Conservation (phyloP, 2,797 vertebrate genomes). For the Hypotaenidia philippensis region DNA sequence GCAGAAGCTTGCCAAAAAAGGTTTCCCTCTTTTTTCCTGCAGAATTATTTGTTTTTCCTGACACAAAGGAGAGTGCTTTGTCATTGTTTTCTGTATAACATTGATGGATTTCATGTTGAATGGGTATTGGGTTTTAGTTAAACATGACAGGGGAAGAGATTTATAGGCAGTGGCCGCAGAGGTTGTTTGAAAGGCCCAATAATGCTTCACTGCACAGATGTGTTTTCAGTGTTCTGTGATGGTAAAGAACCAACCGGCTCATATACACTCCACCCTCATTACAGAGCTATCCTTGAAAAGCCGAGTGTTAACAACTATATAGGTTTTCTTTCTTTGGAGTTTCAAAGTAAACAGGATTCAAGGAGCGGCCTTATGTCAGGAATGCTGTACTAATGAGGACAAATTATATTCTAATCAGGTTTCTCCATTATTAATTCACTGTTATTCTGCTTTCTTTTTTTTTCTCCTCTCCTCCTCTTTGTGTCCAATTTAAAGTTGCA, state of each 20-base stretch:
- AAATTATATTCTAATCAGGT: constrained; percentile 83
- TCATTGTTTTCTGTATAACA: constrained; percentile 91
- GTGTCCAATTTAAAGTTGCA: constrained; percentile 77
- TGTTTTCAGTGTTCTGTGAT: constrained; percentile 68
- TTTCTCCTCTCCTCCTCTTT: constrained; percentile 50
- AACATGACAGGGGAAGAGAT: constrained; percentile 88
- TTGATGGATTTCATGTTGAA: constrained; percentile 94
- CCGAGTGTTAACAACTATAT: constrained; percentile 75
- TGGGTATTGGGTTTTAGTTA: constrained; percentile 94
- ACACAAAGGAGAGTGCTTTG: constrained; percentile 88
- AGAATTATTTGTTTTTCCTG: constrained; percentile 73
- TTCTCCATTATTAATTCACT: constrained; percentile 79
- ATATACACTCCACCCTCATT: constrained; percentile 66
- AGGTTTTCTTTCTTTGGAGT: constrained; percentile 77
- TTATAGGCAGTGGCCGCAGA: constrained; percentile 88
- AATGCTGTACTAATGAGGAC: constrained; percentile 81
- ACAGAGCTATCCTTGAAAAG: constrained; percentile 70
- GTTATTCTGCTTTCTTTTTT: constrained; percentile 66
- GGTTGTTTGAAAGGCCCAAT: constrained; percentile 86
- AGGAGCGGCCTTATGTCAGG: constrained; percentile 77
- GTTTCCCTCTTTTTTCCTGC: constrained; percentile 54
- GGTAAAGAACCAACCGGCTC: constrained; percentile 69
- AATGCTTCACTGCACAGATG: constrained; percentile 79
- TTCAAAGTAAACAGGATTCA: constrained; percentile 74
- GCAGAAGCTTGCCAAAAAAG: constrained; percentile 33